Conservation (phyloP, 2,113 vertebrate species). For the Puntigrus tetrazona region DNA sequence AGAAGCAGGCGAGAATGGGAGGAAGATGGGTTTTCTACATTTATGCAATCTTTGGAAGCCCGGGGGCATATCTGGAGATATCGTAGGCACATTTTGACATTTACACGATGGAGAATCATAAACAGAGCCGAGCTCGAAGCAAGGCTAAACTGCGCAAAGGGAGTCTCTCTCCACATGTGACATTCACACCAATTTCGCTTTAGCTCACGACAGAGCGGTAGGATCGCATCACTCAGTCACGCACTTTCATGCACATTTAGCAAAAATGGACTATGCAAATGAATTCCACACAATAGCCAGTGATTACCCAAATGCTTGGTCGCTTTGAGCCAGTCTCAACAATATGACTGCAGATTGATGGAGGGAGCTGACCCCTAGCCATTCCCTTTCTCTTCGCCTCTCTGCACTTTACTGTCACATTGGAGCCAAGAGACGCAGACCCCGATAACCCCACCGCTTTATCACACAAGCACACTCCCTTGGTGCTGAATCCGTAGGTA, state of each 20-base stretch:
- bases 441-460: conserved; percentile 44
- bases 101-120: conserved; percentile 24
- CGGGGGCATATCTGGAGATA: conserved; percentile 26
- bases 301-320: conserved; percentile 38
- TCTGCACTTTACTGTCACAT: neutral
- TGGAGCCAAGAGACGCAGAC: conserved; percentile 35
- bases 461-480: conserved; percentile 53
- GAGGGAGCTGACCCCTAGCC: conserved; percentile 37
- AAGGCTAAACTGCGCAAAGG: conserved; percentile 20
- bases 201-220: conserved; percentile 18
- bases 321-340: conserved; percentile 32
- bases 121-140: neutral
- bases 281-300: conserved; percentile 45
- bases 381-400: conserved; percentile 10
- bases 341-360: conserved; percentile 47
- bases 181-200: neutral
- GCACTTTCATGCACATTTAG: conserved; percentile 39
- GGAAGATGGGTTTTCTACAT: neutral
- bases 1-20: neutral
- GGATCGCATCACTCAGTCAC: conserved; percentile 4
- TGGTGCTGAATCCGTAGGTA: conserved; percentile 39
- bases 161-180: conserved; percentile 19
- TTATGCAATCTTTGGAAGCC: conserved; percentile 21
- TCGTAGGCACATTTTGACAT: conserved; percentile 44
- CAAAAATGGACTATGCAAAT: conserved; percentile 25